Percentiles rank a stretch among this genome's conserved stretches.
Evolutionary conservation across 2,888 invertebrate species (phyloP).

Genomic region (Neuroscelio doddi): DNA sequence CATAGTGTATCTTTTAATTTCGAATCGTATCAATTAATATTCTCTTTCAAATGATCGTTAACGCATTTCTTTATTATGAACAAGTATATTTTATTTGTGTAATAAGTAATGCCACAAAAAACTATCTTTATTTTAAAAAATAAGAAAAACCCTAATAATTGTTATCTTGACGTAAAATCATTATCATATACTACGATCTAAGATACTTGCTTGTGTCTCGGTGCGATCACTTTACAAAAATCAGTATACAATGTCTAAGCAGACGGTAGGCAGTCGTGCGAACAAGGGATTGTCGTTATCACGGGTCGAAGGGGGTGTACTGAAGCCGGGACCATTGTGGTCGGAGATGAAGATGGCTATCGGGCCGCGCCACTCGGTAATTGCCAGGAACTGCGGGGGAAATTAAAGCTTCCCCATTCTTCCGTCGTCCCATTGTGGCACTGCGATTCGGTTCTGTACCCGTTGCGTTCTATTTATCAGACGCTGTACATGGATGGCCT

Average conservation of each 20-base stretch:
- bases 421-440: constrained; percentile 63
- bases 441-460: constrained; percentile 62
- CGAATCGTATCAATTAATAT: no score
- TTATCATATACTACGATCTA: not conserved
- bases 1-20: no score
- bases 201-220: not conserved
- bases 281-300: constrained; percentile 43
- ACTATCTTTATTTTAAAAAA: no score
- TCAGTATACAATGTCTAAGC: constrained; percentile 33
- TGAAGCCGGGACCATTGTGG: constrained; percentile 60
- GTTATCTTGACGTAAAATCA: not conserved
- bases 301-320: constrained; percentile 45
- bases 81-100: no score
- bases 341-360: constrained; percentile 68
- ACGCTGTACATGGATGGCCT: constrained; percentile 58
- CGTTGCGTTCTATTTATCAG: constrained; percentile 66
- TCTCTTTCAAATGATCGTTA: no score
- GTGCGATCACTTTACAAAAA: constrained; percentile 29
- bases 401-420: constrained; percentile 70
- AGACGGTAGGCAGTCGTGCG: constrained; percentile 40
- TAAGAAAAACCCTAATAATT: not conserved
- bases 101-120: no score
- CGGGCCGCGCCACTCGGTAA: constrained; percentile 66
- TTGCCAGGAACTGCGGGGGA: constrained; percentile 70
- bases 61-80: no score